Base-by-base conservation (phyloP, 2,888 invertebrate species). In the Athrips mouffetella region DNA sequence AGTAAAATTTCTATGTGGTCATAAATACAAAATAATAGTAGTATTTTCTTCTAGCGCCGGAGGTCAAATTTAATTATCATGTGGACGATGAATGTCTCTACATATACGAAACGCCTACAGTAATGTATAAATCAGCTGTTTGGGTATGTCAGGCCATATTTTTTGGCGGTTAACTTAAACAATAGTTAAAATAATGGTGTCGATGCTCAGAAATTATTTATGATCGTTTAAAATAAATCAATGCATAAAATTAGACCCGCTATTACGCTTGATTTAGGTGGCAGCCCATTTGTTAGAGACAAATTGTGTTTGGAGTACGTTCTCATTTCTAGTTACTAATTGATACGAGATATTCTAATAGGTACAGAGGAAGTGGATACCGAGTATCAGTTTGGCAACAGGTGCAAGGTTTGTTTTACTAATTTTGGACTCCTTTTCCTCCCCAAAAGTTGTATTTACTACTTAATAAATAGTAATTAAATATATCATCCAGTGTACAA, bases 61-160 rank as follows among this genome's bases (percentile, higher is more conserved):
- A 74, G 85, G 87, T 79, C 75, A 83, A 79, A 85, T 86, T 86
- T 86, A 86, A 88, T 87, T 86, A 88, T 86, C 86, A 79, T 78
- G 77, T 80, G 73, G 62, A 70, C 73, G 80, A 76, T 60, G 78
- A 76, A 76, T 75, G 63, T 65, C 62, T 63, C 56, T 54, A 54
- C 47, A 58, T 60, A 63, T 60, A 56, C 60, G 63, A 61, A 70
- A 76, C 82, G 81, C 85, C 85, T 76, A 80, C 77, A 78, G 72
- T 68, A 56, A 71, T 49, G 53, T 65, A 80, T 84, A 81, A 83
- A 83, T 84, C 79, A 79, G 67, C 59, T 60, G 58, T 65, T 65
- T 58, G 58, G 51, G 55, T 56, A 60, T 55, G 62, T 59, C 60
- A 59, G 62, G 60, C 65, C 59, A 76, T 80, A 78, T 76, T 74